Evolutionary conservation across 2,113 vertebrate genomes (phyloP).

Genomic region (Nothocercus julius): DNA sequence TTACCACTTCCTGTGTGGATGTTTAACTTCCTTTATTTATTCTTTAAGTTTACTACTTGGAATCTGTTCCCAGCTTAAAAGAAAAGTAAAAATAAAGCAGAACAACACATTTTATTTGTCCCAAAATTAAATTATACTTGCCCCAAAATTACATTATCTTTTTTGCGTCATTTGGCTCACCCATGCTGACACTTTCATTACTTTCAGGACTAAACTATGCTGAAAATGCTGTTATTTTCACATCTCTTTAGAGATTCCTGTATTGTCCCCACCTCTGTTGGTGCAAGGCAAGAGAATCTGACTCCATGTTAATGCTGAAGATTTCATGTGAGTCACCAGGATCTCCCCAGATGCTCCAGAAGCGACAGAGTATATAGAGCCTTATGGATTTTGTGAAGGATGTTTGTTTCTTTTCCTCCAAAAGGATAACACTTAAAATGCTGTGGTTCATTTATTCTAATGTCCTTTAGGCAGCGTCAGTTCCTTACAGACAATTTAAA

Average conservation of each 20-base stretch:
- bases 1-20: not conserved
- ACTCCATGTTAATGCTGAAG: not conserved
- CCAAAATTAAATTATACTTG: not conserved
- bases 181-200: not conserved
- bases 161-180: not conserved
- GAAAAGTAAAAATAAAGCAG: not conserved
- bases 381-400: not conserved
- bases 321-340: not conserved
- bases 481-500: slow-evolving; percentile 54
- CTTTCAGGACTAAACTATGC: not conserved
- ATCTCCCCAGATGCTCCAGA: not conserved
- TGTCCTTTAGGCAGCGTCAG: slow-evolving; percentile 17
- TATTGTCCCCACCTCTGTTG: not conserved
- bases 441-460: slow-evolving; percentile 49
- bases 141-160: not conserved
- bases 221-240: not conserved
- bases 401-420: slow-evolving; percentile 36
- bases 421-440: slow-evolving; percentile 21
- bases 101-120: not conserved
- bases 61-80: not conserved
- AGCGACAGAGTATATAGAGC: accelerated
- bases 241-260: not conserved
- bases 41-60: not conserved
- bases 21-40: not conserved
- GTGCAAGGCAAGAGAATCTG: not conserved